Base-by-base conservation (phyloP, 2,797 vertebrate genomes). In the Ctenosaura bakeri region DNA sequence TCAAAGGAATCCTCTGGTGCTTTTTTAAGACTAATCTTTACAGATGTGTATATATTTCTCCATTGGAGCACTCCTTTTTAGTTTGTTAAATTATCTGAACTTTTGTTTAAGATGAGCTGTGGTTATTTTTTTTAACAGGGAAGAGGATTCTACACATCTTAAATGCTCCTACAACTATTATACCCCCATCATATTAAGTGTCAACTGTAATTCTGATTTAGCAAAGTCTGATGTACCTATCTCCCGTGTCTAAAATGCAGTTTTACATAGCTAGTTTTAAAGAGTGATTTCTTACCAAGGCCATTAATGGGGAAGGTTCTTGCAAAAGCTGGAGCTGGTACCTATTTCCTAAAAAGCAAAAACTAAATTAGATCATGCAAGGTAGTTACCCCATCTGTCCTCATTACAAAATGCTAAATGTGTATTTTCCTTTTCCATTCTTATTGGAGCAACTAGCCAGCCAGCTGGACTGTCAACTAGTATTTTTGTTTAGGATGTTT, bases 201-300 rank as follows among this genome's bases (percentile, higher is more conserved):
- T 94, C 95, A 92, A 50, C 89, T 96, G 88, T 96, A 96, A 87
- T 93, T 94, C 93, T 92, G 95, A 91, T 62, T 91, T 73, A 97
- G 96, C 96, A 97, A 97, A 96, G 89, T 84, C 90, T 95, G 83
- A 92, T 90, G 87, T 87, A 92, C 69, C 92, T 94, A 89, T 46
- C 18, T 59, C 0, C 56, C 2, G 62, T 87, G 24, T 6, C 62
- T 26, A 64, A 64, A 64, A 64, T 90, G 93, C 88, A 92, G 92
- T 96, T 94, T 94, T 94, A 2, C n/a, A n/a, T 24, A 73, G 62
- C 20, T 42, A 2, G 89, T 1, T 46, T 59, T 42, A 12, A 42
- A 50, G 10, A 78, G 32, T 90, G 26, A 42, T 52, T 66, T 66
- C 64, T 66, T 24, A 2, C 24, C 66, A 69, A 69, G 66, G 9